Evolutionary conservation across 2,888 invertebrate species (phyloP).

Genomic region (Baccha elongata): DNA sequence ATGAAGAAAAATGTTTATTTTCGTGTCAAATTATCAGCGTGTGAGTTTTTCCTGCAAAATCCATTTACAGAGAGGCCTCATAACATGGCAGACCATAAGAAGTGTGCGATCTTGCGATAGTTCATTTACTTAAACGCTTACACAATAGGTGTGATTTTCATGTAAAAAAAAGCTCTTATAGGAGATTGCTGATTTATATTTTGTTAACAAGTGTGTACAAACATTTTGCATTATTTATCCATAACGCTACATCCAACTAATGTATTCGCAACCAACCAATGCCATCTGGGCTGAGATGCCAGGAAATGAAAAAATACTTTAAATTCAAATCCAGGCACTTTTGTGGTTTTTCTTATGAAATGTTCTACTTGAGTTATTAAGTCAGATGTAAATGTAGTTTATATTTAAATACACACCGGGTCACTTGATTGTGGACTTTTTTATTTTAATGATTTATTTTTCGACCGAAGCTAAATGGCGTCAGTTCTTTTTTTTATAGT

Average conservation of each 20-base stretch:
- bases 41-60: conserved; percentile 46
- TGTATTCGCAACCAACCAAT: too few species aligned
- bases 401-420: neutral
- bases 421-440: too few species aligned
- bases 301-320: conserved; percentile 21
- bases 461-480: too few species aligned
- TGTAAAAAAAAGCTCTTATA: conserved; percentile 18
- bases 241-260: conserved; percentile 8
- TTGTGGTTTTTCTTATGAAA: conserved; percentile 57
- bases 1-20: conserved; percentile 41
- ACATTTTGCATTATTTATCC: neutral
- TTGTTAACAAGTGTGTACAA: too few species aligned
- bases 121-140: conserved; percentile 31
- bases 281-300: conserved; percentile 24
- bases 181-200: conserved; percentile 19
- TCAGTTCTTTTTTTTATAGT: too few species aligned
- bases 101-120: conserved; percentile 16
- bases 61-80: conserved; percentile 33
- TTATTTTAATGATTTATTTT: too few species aligned
- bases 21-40: conserved; percentile 35
- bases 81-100: neutral
- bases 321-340: conserved; percentile 41
- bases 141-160: neutral
- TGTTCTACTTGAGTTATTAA: conserved; percentile 43
- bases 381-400: conserved; percentile 23